A percentile compares a stretch with the other conserved stretches of the same genome.
Conservation (phyloP, 2,797 vertebrate genomes). For the Enteromius viviparus region DNA sequence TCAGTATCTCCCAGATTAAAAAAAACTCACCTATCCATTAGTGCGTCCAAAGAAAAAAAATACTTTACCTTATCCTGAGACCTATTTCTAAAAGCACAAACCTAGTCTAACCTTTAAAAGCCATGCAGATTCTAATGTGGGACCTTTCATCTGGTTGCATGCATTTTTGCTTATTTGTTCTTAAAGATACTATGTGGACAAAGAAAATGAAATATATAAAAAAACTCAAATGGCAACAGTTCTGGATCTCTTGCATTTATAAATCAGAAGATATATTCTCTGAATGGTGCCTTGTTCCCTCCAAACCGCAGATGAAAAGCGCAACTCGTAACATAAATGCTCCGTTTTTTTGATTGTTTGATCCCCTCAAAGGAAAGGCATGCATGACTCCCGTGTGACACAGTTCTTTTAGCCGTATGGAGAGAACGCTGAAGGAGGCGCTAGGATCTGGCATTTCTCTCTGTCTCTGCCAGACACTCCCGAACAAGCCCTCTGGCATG, state of each 20-base stretch:
- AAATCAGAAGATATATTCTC: constrained; percentile 38
- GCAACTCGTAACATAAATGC: constrained; percentile 55
- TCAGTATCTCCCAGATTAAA: constrained; percentile 47
- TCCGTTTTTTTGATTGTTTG: constrained; percentile 64
- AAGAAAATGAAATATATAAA: constrained; percentile 55
- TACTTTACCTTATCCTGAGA: constrained; percentile 18
- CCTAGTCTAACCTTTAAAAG: constrained; percentile 82
- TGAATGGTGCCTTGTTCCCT: constrained; percentile 41
- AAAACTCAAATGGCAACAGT: constrained; percentile 60
- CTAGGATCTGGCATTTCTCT: constrained; percentile 95
- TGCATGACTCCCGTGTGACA: constrained; percentile 68
- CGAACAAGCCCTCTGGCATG: constrained; percentile 95
- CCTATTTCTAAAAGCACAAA: constrained; percentile 68
- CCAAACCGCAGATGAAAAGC: constrained; percentile 52
- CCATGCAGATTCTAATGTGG: constrained; percentile 83
- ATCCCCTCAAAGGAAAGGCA: constrained; percentile 72
- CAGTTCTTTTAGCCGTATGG: constrained; percentile 52
- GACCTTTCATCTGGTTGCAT: constrained; percentile 81
- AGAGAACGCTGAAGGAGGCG: constrained; percentile 57
- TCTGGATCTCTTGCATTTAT: constrained; percentile 60
- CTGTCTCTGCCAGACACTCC: constrained; percentile 98
- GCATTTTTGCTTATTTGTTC: constrained; percentile 72
- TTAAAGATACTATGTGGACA: constrained; percentile 48
- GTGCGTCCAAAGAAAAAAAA: constrained; percentile 62
- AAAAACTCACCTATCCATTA: constrained; percentile 63